Evolutionary conservation across 2,797 vertebrate genomes (phyloP).

Genomic region (Triplophysa yarkandensis): DNA sequence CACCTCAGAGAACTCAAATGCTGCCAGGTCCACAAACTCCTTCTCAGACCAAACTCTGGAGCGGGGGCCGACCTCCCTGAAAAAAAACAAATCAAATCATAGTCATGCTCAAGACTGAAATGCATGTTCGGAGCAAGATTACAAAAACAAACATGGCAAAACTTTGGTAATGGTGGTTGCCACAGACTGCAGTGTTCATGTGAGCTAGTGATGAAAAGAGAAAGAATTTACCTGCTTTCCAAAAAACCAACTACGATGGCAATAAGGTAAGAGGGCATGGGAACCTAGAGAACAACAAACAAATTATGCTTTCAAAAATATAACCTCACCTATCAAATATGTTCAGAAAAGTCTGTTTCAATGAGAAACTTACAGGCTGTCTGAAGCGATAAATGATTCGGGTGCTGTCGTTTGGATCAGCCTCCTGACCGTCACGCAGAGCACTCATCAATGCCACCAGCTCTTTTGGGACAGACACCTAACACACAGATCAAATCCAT

Average conservation of each 20-base stretch:
- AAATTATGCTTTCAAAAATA: neutral
- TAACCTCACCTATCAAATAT: neutral
- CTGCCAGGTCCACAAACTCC: slow-evolving; percentile 88
- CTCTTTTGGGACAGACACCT: slow-evolving; percentile 91
- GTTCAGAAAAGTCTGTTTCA: neutral
- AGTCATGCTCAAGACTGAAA: neutral
- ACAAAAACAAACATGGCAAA: too few species aligned
- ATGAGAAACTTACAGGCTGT: slow-evolving; percentile 79
- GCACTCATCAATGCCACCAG: slow-evolving; percentile 94
- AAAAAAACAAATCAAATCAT: slow-evolving; percentile 51
- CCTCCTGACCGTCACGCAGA: slow-evolving; percentile 80
- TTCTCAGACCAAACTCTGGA: slow-evolving; percentile 95
- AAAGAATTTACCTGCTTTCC: slow-evolving; percentile 86
- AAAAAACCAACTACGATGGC: slow-evolving; percentile 91
- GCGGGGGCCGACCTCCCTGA: slow-evolving; percentile 89
- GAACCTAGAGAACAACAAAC: slow-evolving; percentile 75
- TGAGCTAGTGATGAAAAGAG: neutral
- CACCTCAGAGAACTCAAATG: slow-evolving; percentile 93
- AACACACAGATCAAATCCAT: slow-evolving; percentile 33
- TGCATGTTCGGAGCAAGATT: neutral
- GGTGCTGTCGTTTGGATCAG: slow-evolving; percentile 79
- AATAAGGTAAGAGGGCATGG: slow-evolving; percentile 93
- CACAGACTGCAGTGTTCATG: neutral
- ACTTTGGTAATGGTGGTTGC: too few species aligned
- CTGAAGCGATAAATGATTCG: slow-evolving; percentile 83